Percentiles rank a stretch among this genome's conserved stretches.
Conservation (phyloP, 2,797 vertebrate genomes). For the Acestrorhynchus altus region DNA sequence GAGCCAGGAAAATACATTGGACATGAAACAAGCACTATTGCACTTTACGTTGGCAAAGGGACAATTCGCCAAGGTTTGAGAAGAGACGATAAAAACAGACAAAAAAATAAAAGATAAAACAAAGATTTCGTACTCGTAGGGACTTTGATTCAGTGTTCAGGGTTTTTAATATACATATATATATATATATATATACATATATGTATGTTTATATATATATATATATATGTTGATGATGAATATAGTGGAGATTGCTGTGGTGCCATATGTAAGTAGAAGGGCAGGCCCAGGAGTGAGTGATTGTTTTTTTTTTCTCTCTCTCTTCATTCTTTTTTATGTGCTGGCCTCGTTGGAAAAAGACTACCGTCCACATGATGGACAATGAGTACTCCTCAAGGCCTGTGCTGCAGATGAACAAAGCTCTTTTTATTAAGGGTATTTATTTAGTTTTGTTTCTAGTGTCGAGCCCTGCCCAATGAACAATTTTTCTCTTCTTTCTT, state of each 20-base stretch:
- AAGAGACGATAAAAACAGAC: constrained; percentile 63
- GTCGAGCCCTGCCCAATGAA: constrained; percentile 69
- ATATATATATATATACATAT: constrained; percentile 54
- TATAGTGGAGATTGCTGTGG: constrained; percentile 80
- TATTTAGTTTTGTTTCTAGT: constrained; percentile 78
- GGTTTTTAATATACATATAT: constrained; percentile 69
- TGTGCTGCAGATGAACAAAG: constrained; percentile 69
- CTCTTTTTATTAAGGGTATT: constrained; percentile 77
- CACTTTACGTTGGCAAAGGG: constrained; percentile 95
- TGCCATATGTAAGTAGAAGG: constrained; percentile 82
- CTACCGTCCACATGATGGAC: background rate
- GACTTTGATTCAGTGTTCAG: constrained; percentile 85
- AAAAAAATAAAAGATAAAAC: constrained; percentile 63
- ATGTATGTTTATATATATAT: constrained; percentile 44
- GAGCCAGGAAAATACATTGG: constrained; percentile 57
- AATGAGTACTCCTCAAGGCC: constrained; percentile 55
- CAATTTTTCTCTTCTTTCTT: background rate
- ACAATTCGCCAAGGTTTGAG: constrained; percentile 64
- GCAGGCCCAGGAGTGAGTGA: constrained; percentile 62
- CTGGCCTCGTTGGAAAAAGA: constrained; percentile 50
- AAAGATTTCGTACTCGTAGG: constrained; percentile 75
- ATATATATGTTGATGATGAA: constrained; percentile 55
- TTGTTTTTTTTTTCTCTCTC: constrained; percentile 33
- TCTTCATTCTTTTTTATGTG: constrained; percentile 32
- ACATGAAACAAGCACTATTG: constrained; percentile 98